Percentiles rank a stretch among this genome's conserved stretches.
Conservation (phyloP, 2,113 vertebrate genomes). For the Eclectus roratus region DNA sequence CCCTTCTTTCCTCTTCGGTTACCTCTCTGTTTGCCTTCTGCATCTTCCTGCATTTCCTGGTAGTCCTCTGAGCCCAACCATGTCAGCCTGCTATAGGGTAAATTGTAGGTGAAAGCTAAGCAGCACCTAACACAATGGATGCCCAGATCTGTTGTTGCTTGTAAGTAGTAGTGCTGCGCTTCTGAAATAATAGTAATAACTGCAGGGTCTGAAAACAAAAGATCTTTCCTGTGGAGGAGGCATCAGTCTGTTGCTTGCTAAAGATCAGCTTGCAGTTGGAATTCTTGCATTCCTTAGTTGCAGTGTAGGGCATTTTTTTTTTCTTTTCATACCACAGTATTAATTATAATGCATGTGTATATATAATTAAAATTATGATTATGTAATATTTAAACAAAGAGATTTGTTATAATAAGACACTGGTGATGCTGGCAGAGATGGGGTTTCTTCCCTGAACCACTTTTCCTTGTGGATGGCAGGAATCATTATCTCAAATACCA, state of each 20-base stretch:
- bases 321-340: background rate
- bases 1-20: background rate
- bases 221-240: background rate
- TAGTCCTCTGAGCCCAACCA: background rate
- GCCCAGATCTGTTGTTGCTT: background rate
- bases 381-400: background rate
- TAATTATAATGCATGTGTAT: background rate
- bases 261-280: background rate
- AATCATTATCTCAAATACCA: background rate
- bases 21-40: background rate
- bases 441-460: background rate
- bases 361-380: background rate
- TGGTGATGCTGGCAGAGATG: background rate
- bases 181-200: background rate
- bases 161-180: background rate
- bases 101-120: accelerated
- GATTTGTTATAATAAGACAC: background rate
- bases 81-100: background rate
- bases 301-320: background rate
- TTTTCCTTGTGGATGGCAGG: background rate
- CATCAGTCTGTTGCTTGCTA: background rate
- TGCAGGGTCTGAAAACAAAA: background rate
- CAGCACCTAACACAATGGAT: background rate
- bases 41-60: background rate
- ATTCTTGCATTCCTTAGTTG: background rate